These are phyloP conservation scores for Ovis canadensis DNA, from an alignment of 2,113 vertebrate genomes.

Conservation along the genomic window DNA sequence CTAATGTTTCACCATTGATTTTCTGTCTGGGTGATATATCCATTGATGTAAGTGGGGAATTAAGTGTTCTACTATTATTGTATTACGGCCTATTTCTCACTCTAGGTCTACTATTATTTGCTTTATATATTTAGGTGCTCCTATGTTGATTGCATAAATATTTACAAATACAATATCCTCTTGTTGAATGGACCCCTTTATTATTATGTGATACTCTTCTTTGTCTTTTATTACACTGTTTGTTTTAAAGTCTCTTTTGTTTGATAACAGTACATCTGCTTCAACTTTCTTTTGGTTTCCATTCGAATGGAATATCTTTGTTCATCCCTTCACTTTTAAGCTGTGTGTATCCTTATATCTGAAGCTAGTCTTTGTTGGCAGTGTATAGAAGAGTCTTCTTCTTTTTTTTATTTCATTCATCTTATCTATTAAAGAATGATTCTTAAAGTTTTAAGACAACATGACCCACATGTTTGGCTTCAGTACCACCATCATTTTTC, in stretches of 20 bases:
- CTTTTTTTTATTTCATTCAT: not conserved
- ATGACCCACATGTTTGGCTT: constrained; percentile 49
- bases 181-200: not conserved
- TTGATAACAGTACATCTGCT: not conserved
- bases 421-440: not conserved
- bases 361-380: not conserved
- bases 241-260: not conserved
- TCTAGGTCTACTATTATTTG: not conserved
- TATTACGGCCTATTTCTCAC: not conserved
- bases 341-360: not conserved
- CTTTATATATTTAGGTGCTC: not conserved
- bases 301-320: not conserved
- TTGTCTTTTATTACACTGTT: not conserved
- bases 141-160: not conserved
- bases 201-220: not conserved
- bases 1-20: not conserved
- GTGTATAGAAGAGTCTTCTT: not conserved
- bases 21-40: not conserved
- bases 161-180: not conserved
- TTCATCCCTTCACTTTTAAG: not conserved
- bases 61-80: not conserved
- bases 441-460: constrained; percentile 36
- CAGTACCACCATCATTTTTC: not conserved
- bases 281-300: not conserved
- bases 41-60: not conserved